Base-by-base conservation (phyloP, 2,888 invertebrate genomes). In the Machimus rusticus region DNA sequence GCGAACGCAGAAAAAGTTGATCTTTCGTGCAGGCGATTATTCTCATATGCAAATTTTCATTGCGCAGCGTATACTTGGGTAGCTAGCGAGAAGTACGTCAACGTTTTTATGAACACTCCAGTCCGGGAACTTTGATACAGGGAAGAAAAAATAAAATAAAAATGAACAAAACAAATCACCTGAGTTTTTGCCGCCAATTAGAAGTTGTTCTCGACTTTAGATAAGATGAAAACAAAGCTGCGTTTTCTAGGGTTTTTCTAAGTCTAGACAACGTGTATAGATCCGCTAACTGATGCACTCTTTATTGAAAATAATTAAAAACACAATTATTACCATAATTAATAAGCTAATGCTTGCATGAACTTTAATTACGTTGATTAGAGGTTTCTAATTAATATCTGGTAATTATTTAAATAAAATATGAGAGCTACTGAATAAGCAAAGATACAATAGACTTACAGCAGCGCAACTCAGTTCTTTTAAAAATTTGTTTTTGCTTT, bases 11-110 rank as follows among this genome's bases (percentile, higher is more conserved):
- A 74, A 84, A 74, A 84, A 66, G 66, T 84, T 86, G 88, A 88
- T 88, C 88, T 87, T 87, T 88, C 88, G 87, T 88, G 88, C 86
- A 86, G 86, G 74, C 86, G 86, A 88, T 88, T 86, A 88, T 88
- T 88, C 87, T 84, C 86, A 86, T 88, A 88, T 88, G 88, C 88
- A 88, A 88, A 88, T 88, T 88, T 84, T 19, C 43, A 34, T 43
- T 74, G 85, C 46, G 74, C 85, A n/a, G 31, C 31, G 81, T n/a
- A 81, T 81, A 51, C 84, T 39, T 43, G 74, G 16, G 31, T 31
- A 85, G 37, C 43, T 28, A 3, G 43, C 74, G 37, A 31, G 46
- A 82, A 82, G 55, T 37, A 55, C 82, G 34, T 57, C 82, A 66
- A 82, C 8, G 46, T 79, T 79, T 79, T 79, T 46, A 31, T 46